Base-by-base conservation (phyloP, 2,113 vertebrate species). In the Pluvianellus socialis region DNA sequence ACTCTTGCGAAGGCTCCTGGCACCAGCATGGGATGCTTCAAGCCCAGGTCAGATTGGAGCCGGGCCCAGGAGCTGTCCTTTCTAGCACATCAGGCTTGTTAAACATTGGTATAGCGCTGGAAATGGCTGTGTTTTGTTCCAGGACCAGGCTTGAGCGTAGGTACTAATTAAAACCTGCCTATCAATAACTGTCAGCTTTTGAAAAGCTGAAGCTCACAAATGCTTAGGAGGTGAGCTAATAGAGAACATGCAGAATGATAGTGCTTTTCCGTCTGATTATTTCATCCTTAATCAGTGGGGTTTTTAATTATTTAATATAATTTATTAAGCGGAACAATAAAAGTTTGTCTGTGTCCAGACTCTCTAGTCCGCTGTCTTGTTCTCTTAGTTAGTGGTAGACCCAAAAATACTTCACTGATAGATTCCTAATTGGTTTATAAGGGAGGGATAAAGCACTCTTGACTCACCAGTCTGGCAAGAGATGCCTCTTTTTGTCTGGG, bases 101-200 rank as follows among this genome's bases (percentile, higher is more conserved):
- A 72, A 91, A n/a, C 9, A 2, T 10, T 56, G 77, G 35, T 63
- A 47, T 26, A 45, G n/a, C 0, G 0, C 62, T 81, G 40, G 7
- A 42, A 33, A 53, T 10, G 42, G 21, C 42, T 84, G 10, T 0
- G 4, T 45, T 47, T 68, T 90, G 73, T 86, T 35, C 33, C 38
- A 15, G 58, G 30, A 79, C 77, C 55, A 79, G 53, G 13, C 16
- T 58, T 58, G 87, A 89, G 32, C 61, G 17, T 6, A 79, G 86
- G 28, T 76, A 67, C n/a, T 96, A 83, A 85, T 94, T 92, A 79
- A 94, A 95, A 84, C 68, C 50, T 88, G 32, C 68, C 91, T 59
- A 86, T 95, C 47, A 21, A 49, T 86, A 82, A 86, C 58, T 79
- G 49, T 35, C 82, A 85, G 75, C 79, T 85, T 84, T 83, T 70